These are phyloP conservation scores for Eilema depressum DNA, from an alignment of 2,888 invertebrate species.

Conservation along the genomic window DNA sequence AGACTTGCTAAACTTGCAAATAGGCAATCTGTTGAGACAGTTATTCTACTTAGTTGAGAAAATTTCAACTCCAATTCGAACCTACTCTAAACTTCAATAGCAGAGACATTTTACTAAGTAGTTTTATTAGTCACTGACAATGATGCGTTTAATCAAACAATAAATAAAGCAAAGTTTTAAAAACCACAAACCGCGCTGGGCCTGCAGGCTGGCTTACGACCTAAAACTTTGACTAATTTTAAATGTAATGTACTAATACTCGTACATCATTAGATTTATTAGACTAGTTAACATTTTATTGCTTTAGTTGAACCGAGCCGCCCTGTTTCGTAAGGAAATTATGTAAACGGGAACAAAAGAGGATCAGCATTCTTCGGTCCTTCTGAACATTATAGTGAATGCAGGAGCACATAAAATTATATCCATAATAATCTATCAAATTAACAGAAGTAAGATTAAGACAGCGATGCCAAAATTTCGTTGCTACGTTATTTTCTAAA, in stretches of 20 bases:
- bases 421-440: not conserved
- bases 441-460: not conserved
- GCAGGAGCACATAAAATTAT: no score
- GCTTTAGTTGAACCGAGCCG: not conserved
- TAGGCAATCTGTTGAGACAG: constrained; percentile 39
- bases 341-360: not conserved
- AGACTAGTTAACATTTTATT: not conserved
- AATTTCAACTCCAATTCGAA: constrained; percentile 33
- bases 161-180: constrained; percentile 3
- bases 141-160: not conserved
- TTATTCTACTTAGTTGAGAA: constrained; percentile 25
- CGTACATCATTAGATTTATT: not conserved
- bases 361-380: not conserved
- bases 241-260: constrained; percentile 7
- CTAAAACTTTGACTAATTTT: not conserved
- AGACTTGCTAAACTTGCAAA: constrained; percentile 35
- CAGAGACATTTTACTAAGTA: constrained; percentile 14
- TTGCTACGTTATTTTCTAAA: not conserved
- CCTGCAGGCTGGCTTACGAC: not conserved
- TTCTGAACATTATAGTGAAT: not conserved
- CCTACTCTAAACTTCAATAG: constrained; percentile 33
- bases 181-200: not conserved
- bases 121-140: constrained; percentile 16
- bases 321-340: not conserved
- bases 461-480: not conserved